Base-by-base conservation (phyloP, 2,113 vertebrate species). In the Phalacrocorax aristotelis region DNA sequence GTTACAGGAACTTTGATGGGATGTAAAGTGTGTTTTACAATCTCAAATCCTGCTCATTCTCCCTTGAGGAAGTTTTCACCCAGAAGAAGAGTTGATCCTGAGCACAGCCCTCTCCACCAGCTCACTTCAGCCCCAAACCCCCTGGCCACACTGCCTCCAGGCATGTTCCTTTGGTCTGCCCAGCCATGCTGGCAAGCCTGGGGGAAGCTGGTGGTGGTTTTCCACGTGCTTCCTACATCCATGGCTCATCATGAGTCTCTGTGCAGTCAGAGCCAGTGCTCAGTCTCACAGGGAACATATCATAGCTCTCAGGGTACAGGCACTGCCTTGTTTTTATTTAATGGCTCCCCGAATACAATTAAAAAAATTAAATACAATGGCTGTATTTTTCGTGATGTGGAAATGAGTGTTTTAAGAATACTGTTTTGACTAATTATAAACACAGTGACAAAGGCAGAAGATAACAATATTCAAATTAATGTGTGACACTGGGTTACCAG, bases 261-360 rank as follows among this genome's bases (percentile, higher is more conserved):
- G 4, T n/a, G 69, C 48, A 15, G 52, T 6, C 51, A 15, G 51
- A 42, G 71, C 42, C 4, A 2, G 21, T 49, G 51, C 71, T 34
- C 2, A 3, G 60, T 32, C 71, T 66, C 14, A 1, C 0, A 0
- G 69, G 32, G n/a, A 32, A 8, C 19, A 83, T 5, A 0, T 26
- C 44, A n/a, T 2, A 0, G 48, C 32, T 44, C n/a, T 40, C 1
- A 2, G 54, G 10, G 54, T 9, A 2, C 44, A 49, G 52, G 34
- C 9, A 2, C 34, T 10, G 27, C 34, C 79, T 52, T 1, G 0
- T 15, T 69, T 40, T 38, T 14, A 19, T 48, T 57, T 34, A 22
- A 42, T 21, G 25, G 51, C n/a, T 49, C 22, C 15, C 22, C 58
- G 12, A 18, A 7, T 29, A 4, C 19, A 23, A 29, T 40, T 48